phyloP scores from a whole-genome alignment of 1,140 invertebrate genomes.

The Trigoniulus corallinus region DNA sequence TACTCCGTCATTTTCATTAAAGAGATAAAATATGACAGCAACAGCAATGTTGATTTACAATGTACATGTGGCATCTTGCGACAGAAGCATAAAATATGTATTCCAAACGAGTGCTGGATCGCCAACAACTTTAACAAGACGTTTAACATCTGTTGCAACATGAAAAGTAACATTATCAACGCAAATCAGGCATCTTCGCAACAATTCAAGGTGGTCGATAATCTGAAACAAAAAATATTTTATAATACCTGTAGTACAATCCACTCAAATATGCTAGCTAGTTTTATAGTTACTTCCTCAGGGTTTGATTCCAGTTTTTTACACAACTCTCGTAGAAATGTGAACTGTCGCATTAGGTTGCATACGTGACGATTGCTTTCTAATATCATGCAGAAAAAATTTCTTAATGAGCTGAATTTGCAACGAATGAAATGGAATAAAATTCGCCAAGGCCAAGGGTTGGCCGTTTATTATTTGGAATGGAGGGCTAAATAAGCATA shows the following conservation, averaged over 20 bases:
- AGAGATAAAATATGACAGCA: not conserved
- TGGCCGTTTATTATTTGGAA: too few relatives aligned
- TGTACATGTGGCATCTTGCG: slow-evolving; percentile 5
- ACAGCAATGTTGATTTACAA: not conserved
- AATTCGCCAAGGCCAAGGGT: too few relatives aligned
- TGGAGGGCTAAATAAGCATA: too few relatives aligned
- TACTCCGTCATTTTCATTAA: too few relatives aligned
- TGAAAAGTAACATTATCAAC: slow-evolving; percentile 45
- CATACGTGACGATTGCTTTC: slow-evolving; percentile 53
- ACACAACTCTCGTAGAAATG: slow-evolving; percentile 49
- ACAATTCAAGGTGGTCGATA: slow-evolving; percentile 38
- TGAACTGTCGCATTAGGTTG: slow-evolving; percentile 53
- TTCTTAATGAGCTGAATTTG: too few relatives aligned
- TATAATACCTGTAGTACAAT: not conserved
- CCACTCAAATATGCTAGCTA: not conserved
- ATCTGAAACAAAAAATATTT: slow-evolving; percentile 23
- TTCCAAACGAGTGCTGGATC: too few relatives aligned
- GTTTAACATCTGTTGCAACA: slow-evolving; percentile 49
- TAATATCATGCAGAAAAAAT: too few relatives aligned
- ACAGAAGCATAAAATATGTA: too few relatives aligned
- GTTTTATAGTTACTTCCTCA: slow-evolving; percentile 22
- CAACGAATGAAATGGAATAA: too few relatives aligned
- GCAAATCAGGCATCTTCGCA: slow-evolving; percentile 39
- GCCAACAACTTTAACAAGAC: slow-evolving; percentile 22
- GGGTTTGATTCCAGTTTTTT: slow-evolving; percentile 36